Evolutionary conservation across 2,888 invertebrate genomes (phyloP), one percentile per base, ranked within the genome.

Genomic region (Scotopteryx bipunctaria): DNA sequence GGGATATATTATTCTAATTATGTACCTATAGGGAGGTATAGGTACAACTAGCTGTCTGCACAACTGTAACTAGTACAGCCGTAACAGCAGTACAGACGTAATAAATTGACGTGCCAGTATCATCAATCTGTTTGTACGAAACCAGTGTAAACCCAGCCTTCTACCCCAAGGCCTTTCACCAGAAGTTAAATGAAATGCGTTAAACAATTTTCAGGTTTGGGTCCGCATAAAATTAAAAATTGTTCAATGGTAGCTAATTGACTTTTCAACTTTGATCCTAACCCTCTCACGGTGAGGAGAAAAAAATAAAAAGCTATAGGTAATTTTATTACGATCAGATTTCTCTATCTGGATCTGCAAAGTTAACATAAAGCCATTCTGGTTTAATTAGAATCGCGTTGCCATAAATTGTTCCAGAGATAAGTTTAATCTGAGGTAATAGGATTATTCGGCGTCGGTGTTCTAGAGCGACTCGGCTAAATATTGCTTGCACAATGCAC

Each of bases 401-500:
- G 54, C 51, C 38, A 53, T 51, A 51, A 53, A 56, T 56, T 58
- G 49, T 55, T 55, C 35, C 40, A 44, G 51, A 40, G 55, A 44
- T 55, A 49, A 47, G 45, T 36, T 48, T 46, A 32, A 25, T n/a
- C 38, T 47, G 11, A 32, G 13, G 21, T 56, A 59, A 59, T 54
- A 41, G 37, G 47, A 56, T 59, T 62, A 59, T 50, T 54, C 42
- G 31, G 11, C 35, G 49, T 40, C 51, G 45, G 37, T 25, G 44
- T 29, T 23, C 51, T 49, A 31, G 16, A 49, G 45, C 46, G 45
- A 43, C 55, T 50, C 53, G 53, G 55, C 58, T 58, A 57, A 61
- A 56, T 64, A 59, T 59, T 66, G 57, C 57, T 57, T 54, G 59
- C 61, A 63, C 64, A 66, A 64, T 67, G 67, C 67, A 73, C 67